Percentiles rank a stretch among this genome's conserved stretches.
phyloP scores from a whole-genome alignment of 35 echinoderm and acorn worm genomes.

The Strongylocentrotus purpuratus region DNA sequence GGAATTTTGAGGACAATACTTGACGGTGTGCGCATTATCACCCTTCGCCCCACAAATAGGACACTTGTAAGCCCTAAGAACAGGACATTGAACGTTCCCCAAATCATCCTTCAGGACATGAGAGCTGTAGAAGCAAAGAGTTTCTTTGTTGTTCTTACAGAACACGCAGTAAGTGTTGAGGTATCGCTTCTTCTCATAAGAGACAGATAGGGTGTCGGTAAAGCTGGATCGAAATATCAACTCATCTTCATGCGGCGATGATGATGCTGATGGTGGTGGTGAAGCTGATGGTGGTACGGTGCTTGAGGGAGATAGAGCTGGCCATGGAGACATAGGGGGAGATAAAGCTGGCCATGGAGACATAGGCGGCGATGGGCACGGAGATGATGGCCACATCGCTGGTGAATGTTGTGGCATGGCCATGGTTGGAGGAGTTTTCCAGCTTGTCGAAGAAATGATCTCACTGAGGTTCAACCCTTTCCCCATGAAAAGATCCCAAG shows the following conservation, averaged over 20 bases:
- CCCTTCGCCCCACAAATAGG: conserved; percentile 87
- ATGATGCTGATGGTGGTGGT: neutral
- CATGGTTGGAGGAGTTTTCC: neutral
- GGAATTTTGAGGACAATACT: conserved; percentile 72
- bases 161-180: conserved; percentile 67
- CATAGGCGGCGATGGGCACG: neutral
- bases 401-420: neutral
- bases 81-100: conserved; percentile 66
- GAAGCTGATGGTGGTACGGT: neutral
- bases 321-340: neutral
- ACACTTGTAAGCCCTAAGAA: conserved; percentile 80
- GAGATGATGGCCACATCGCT: neutral
- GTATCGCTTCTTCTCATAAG: neutral
- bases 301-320: neutral
- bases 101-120: conserved; percentile 72
- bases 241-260: neutral
- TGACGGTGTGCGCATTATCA: conserved; percentile 77
- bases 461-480: neutral
- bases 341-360: neutral
- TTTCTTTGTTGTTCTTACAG: conserved; percentile 88
- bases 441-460: neutral
- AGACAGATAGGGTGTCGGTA: neutral
- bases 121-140: conserved; percentile 49
- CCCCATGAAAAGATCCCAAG: neutral
- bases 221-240: neutral